Percentiles rank a stretch among this genome's conserved stretches.
These are phyloP conservation scores for Antigone vipio DNA, from an alignment of 2,113 vertebrate species.

Conservation along the genomic window DNA sequence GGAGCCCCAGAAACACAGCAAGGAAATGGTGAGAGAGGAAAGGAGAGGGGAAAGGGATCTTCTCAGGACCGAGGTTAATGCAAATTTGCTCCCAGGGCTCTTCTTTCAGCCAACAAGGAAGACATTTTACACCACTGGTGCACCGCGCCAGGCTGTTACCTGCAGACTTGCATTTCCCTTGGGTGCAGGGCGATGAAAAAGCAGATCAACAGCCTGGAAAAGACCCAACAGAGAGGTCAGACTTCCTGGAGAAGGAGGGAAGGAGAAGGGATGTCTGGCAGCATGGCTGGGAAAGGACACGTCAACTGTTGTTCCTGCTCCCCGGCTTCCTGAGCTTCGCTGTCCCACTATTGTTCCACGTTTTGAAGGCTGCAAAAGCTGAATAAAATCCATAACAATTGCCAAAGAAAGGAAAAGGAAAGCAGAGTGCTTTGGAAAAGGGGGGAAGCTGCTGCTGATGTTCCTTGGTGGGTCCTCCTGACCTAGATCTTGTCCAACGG, in stretches of 20 bases:
- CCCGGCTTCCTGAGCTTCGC: neutral
- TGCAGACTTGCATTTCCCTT: neutral
- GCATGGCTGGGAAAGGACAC: neutral
- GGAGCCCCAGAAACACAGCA: neutral
- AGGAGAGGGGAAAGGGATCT: neutral
- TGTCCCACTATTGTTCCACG: neutral
- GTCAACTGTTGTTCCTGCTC: neutral
- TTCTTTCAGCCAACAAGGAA: neutral
- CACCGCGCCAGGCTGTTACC: neutral
- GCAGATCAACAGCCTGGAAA: neutral
- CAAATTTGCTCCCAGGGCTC: neutral
- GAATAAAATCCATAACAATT: neutral
- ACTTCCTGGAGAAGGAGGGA: conserved; percentile 19
- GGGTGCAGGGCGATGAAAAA: neutral
- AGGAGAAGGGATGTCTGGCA: neutral
- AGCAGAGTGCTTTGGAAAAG: neutral
- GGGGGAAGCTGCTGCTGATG: neutral
- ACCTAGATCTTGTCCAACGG: neutral
- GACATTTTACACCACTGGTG: neutral
- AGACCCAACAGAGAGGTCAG: neutral
- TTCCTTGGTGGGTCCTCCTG: neutral
- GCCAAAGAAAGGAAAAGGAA: neutral
- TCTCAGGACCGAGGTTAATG: neutral
- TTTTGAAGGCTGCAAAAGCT: neutral
- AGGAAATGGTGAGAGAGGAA: neutral